Evolutionary conservation across 53 echinoderm and acorn worm species (phyloP).

Genomic region (Echinarachnius parma): DNA sequence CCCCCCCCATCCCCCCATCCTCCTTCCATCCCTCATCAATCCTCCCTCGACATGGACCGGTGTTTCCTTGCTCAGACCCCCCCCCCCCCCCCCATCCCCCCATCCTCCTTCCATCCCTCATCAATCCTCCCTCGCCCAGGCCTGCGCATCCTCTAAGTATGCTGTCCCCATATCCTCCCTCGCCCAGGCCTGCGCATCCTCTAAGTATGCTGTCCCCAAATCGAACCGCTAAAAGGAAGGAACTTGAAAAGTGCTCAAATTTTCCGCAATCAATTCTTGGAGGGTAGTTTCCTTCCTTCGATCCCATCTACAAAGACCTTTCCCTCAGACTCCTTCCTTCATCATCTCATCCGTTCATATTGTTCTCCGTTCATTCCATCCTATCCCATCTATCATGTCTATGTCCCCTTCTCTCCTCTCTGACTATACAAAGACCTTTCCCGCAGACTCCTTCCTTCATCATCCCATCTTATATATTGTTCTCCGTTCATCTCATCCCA

Average conservation of each 20-base stretch:
- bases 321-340: background rate
- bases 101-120: background rate
- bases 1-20: too few relatives aligned
- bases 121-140: conserved; percentile 16
- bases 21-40: too few relatives aligned
- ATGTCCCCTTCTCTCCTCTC: background rate
- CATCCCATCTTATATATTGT: background rate
- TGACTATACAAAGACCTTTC: background rate
- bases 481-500: too few relatives aligned
- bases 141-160: too few relatives aligned
- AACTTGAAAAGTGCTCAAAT: conserved; percentile 44
- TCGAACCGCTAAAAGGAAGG: conserved; percentile 39
- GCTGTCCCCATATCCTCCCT: background rate
- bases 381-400: background rate
- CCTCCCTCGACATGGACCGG: too few relatives aligned
- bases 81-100: conserved; percentile 2
- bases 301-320: conserved; percentile 6
- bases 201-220: conserved; percentile 31
- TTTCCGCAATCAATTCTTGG: conserved; percentile 49
- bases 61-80: background rate
- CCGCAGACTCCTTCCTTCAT: background rate
- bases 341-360: background rate
- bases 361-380: background rate
- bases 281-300: conserved; percentile 34
- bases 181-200: too few relatives aligned